Base-by-base conservation (phyloP, 2,113 vertebrate species). In the Urocolius indicus region DNA sequence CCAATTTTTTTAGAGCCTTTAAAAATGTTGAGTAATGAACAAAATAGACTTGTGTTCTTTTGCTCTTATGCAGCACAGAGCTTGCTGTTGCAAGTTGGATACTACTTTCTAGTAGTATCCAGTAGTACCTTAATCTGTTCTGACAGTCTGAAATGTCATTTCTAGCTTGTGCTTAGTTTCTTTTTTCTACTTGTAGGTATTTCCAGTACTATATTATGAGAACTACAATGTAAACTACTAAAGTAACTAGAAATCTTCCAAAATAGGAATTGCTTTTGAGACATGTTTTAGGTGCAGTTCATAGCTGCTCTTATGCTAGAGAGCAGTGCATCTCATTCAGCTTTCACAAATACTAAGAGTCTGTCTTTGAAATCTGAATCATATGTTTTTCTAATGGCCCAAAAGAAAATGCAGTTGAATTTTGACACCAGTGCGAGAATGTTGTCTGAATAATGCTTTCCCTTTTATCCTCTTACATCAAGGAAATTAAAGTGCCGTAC, bases 401-500 rank as follows among this genome's bases (percentile, higher is more conserved):
- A 66, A 90, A 77, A 23, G 34, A 76, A 79, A 75, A 91, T 57
- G 30, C 12, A 22, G 16, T 43, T 75, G 13, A 51, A 59, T 86
- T 83, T 84, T 79, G 29, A 63, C 13, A 5, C 36, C 23, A 30
- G 15, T 75, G 34, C 10, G 43, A 34, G 6, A 69, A 19, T 58
- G 27, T 66, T 83, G 16, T 36, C 27, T 82, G 77, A 93, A 45
- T 94, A 89, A 94, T 58, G 65, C 84, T 90, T 95, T 96, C 77
- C 51, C 73, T 48, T 88, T 95, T 51, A 43, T 83, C 32, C 34
- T 34, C 48, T 19, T 93, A 69, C 89, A 79, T 94, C 45, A 97
- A 99, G 99, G 99, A 99, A 94, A 99, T 99, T 96, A 98, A 98
- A 95, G 92, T 96, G 29, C 98, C 99, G 4, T 99, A 96, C 91